Conservation (phyloP, 2,797 vertebrate genomes). For the Oryzias dopingdopingensis region DNA sequence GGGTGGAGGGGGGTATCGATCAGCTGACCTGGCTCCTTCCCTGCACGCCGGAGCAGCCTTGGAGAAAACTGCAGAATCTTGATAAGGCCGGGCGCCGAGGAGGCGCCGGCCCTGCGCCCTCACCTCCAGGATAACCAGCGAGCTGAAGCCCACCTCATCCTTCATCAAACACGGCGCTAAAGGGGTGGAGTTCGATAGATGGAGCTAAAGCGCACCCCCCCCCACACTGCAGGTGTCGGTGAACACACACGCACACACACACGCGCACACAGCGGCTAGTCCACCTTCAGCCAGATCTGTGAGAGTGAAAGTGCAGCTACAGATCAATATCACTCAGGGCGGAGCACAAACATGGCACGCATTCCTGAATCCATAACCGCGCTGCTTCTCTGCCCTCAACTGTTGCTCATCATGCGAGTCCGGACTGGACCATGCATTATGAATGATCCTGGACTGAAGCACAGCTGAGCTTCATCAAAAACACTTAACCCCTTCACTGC, state of each 20-base stretch:
- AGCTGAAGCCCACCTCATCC: slow-evolving; percentile 24
- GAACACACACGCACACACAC: slow-evolving; percentile 17
- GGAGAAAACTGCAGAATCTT: slow-evolving; percentile 59
- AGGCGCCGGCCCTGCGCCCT: background rate
- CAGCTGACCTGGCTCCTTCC: slow-evolving; percentile 54
- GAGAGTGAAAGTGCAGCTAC: slow-evolving; percentile 18
- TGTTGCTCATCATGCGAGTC: slow-evolving; percentile 45
- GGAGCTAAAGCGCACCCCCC: slow-evolving; percentile 5
- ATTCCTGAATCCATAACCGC: slow-evolving; percentile 65
- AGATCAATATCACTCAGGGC: slow-evolving; percentile 66
- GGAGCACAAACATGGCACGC: slow-evolving; percentile 59
- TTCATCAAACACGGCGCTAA: slow-evolving; percentile 22
- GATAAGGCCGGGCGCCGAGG: slow-evolving; percentile 42
- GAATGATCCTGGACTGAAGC: slow-evolving; percentile 45
- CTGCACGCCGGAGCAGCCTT: slow-evolving; percentile 27
- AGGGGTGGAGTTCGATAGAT: slow-evolving; percentile 28
- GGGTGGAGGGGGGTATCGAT: slow-evolving; percentile 52
- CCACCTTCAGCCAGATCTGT: slow-evolving; percentile 21
- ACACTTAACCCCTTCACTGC: slow-evolving; percentile 34
- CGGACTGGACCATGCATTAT: slow-evolving; percentile 37
- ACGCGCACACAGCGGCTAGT: background rate
- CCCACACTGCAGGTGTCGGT: slow-evolving; percentile 6
- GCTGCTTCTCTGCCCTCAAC: slow-evolving; percentile 54
- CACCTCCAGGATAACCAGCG: slow-evolving; percentile 36
- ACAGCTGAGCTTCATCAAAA: slow-evolving; percentile 30